Evolutionary conservation across 2,888 invertebrate species (phyloP), one percentile per base, ranked within the genome.

Genomic region (Darwinula stevensoni): DNA sequence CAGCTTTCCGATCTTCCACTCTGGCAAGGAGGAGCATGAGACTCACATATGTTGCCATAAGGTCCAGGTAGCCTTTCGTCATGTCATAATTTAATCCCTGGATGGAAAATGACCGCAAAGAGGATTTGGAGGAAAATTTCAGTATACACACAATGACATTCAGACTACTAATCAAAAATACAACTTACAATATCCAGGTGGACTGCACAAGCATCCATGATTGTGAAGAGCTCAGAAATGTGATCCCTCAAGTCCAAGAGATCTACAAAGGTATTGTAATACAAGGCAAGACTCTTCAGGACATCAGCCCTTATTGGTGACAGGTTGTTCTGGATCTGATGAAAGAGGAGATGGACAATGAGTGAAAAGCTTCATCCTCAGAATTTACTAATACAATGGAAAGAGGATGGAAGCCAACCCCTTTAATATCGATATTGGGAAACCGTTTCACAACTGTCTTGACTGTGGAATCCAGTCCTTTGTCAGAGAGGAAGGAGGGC

Each of bases 241-340:
- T 76, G 74, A 47, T 88, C 88, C 54, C 88, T 94, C 46, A 97
- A 82, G 49, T 97, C 94, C 34, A 99, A 57, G 28, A 99, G 61
- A 58, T 99, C 97, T 9, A 94, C 94, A 57, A 99, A 97, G 2
- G 97, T 97, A 49, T 86, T 88, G 48, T 99, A 99, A 49, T 99
- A 99, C 4, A 97, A 53, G 0, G 88, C 86, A 2, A 99, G 56
- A 0, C 86, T 82, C 49, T 94, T 94, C 39, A 88, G 80, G 27
- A 99, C 82, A 49, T 99, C 97, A 47, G 71, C 72, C 41, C 74
- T 66, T 31, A 88, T 9, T n/a, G 6, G 22, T 22, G 6, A n/a
- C 22, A 22, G 9, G n/a, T 6, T n/a, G n/a, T n/a, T n/a, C n/a
- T n/a, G n/a, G n/a, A n/a, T n/a, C n/a, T n/a, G n/a, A n/a, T n/a